Base-by-base conservation (phyloP, 2,113 vertebrate species). In the Rhagologus leucostigma region DNA sequence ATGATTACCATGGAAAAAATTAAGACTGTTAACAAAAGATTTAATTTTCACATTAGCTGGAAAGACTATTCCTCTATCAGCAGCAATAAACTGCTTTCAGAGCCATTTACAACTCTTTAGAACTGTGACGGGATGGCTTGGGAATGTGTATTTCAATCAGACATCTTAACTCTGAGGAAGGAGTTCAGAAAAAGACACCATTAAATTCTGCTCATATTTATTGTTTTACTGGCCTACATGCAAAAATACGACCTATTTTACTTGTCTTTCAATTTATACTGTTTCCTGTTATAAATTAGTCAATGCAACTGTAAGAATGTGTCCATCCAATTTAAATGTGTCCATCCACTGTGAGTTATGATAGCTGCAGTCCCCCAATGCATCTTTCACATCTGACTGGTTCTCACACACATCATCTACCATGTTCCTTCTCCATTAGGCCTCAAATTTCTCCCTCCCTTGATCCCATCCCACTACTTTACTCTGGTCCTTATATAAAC, bases 341-440 rank as follows among this genome's bases (percentile, higher is more conserved):
- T 5, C 24, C 24, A 42, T 57, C 15, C 41, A 57, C 16, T 27
- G 39, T 7, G 9, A 53, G 19, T 59, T 57, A 8, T 32, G 44
- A 33, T 0, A 83, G 46, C 6, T 52, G 7, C 17, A 23, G 4
- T 41, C 3, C 8, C 22, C 4, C 13, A 57, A 3, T 1, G 6
- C 7, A 71, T 30, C 16, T 85, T 85, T 60, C 39, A 37, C 33
- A 76, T 67, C 20, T 14, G 1, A 37, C 50, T 63, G 37, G 33
- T 80, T 59, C 18, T 60, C 39, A 63, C 11, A 35, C 3, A 21
- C 4, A 13, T 35, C 20, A 65, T 16, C 29, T 27, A 30, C 11
- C 44, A 9, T 0, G 2, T 33, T 68, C 29, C 22, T 62, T 82
- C 59, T 60, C 21, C 39, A 49, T n/a, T 17, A 44, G 4, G 19